phyloP scores from a whole-genome alignment of 2,113 vertebrate genomes.

The Sceloporus undulatus region DNA sequence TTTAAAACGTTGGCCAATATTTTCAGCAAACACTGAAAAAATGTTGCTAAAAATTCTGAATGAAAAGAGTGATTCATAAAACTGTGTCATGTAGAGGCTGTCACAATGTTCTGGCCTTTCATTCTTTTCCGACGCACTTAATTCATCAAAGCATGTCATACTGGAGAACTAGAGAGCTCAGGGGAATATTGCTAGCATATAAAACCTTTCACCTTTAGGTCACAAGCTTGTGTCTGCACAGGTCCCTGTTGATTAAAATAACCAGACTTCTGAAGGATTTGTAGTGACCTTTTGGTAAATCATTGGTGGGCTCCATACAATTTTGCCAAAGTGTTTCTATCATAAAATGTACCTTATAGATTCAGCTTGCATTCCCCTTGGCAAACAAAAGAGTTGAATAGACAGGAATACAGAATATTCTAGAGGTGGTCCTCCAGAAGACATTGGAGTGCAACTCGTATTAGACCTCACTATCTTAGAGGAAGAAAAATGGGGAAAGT shows the following conservation, averaged over 20 bases:
- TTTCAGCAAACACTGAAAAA: constrained; percentile 27
- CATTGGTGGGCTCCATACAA: constrained; percentile 4
- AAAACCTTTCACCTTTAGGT: constrained; percentile 30
- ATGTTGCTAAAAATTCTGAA: neutral
- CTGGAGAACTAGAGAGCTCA: neutral
- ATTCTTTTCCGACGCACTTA: constrained; percentile 23
- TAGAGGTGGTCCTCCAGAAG: no score
- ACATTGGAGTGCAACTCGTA: no score
- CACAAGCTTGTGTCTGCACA: constrained; percentile 25
- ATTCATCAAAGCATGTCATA: constrained; percentile 31
- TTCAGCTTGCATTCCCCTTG: constrained; percentile 24
- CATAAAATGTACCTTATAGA: neutral
- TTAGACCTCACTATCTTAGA: no score
- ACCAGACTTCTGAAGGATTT: neutral
- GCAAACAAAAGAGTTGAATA: constrained; percentile 23
- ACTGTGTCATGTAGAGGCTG: neutral
- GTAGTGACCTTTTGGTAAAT: neutral
- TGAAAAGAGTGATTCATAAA: constrained; percentile 37
- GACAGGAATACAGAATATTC: neutral
- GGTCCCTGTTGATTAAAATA: constrained; percentile 11
- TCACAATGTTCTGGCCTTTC: neutral
- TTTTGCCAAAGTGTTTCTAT: neutral
- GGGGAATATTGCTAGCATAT: constrained; percentile 8
- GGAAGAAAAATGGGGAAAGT: no score
- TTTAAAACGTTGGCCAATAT: constrained; percentile 13